Evolutionary conservation across 2,113 vertebrate species (phyloP), one percentile per base, ranked within the genome.

Genomic region (Onychostoma macrolepis): DNA sequence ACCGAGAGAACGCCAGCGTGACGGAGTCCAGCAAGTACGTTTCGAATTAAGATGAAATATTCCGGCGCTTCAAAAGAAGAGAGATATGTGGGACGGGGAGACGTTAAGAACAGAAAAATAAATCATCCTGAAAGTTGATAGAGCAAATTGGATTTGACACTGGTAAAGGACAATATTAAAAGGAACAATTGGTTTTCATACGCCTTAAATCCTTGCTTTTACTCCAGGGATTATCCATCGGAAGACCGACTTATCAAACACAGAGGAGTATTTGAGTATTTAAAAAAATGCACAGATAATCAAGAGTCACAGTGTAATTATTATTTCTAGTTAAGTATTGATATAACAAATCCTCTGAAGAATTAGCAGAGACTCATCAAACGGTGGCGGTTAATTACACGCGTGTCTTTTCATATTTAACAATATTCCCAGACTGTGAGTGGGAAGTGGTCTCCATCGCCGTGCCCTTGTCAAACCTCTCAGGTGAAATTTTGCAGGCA

Each of bases 321-420:
- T 65, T 65, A 33, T 50, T 38, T 56, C 24, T 45, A 80, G 45
- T 76, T 67, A 45, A 65, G 45, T 69, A 58, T 86, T 48, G 75
- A 69, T 76, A 80, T 50, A 75, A 85, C 43, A 81, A 87, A 89
- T 83, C 82, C 85, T 81, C 79, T 11, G 15, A 58, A 72, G 69
- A 80, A 85, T 89, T 89, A 84, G 61, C 33, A 41, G 43, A 85
- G 76, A 56, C 88, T 89, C 80, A 81, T 87, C 81, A 80, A 87
- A 87, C 36, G 74, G 56, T 36, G 50, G 45, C 13, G 13, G 53
- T 63, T 87, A 87, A 89, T 87, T 87, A 87, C 69, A 36, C 24
- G 38, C 75, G 45, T 74, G 83, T 58, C 81, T 69, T 33, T 36
- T 36, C 30, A 65, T 84, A 76, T 75, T 80, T 67, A 58, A 41